Evolutionary conservation across 2,888 invertebrate genomes (phyloP).

Genomic region (Epistrophella euchroma): DNA sequence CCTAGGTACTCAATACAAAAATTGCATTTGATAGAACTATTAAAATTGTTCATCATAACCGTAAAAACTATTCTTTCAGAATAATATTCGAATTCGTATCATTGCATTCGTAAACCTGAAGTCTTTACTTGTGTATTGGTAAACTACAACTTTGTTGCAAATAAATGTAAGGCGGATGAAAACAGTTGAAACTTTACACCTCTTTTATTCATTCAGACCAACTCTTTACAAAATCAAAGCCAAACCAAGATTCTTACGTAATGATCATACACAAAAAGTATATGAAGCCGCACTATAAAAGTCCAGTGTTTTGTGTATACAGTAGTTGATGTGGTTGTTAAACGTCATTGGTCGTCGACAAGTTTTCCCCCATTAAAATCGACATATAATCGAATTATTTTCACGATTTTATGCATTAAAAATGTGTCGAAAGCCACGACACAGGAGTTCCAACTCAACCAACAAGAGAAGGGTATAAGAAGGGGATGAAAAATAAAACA

Average conservation of each 20-base stretch:
- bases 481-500: constrained; percentile 23
- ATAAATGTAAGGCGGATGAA: not conserved
- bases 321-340: constrained; percentile 30
- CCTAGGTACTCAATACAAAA: too few relatives aligned
- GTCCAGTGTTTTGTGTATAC: not conserved
- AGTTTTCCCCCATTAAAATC: constrained; percentile 30
- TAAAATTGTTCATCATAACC: too few relatives aligned
- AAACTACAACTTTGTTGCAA: constrained; percentile 34
- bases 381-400: constrained; percentile 54
- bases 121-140: not conserved
- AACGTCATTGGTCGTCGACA: constrained; percentile 22
- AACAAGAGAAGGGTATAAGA: not conserved
- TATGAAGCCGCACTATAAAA: not conserved
- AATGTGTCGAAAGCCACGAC: constrained; percentile 36
- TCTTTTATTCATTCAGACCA: not conserved
- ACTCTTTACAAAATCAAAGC: not conserved
- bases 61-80: too few relatives aligned
- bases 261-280: constrained; percentile 6
- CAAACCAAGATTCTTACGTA: constrained; percentile 14
- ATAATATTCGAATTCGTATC: too few relatives aligned
- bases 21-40: too few relatives aligned
- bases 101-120: not conserved
- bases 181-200: constrained; percentile 3
- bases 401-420: constrained; percentile 34
- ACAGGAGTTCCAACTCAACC: not conserved